Evolutionary conservation across 1,140 invertebrate species (phyloP), one percentile per base, ranked within the genome.

Genomic region (Scaptodrosophila lebanonensis): DNA sequence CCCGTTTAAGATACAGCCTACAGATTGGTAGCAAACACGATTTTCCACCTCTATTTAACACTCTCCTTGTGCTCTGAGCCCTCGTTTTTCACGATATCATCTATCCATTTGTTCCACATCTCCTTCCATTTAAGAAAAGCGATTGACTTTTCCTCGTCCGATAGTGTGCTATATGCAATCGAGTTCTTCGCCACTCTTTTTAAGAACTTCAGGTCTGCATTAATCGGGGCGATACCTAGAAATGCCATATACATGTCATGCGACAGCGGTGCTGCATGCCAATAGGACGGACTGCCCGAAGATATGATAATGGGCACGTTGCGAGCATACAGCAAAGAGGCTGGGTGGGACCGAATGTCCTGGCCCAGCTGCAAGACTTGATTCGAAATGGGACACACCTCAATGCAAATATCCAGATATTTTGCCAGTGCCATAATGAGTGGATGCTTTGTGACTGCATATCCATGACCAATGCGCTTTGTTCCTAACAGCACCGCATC

Each of bases 171-270:
- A 39, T 91, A 95, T 51, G 86, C 79, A 2, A 96, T 89, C 0
- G 95, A 96, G 84, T 96, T 95, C 0, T 91, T 76, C 0, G 93
- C 93, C 1, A 95, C 86, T 61, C 93, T 89, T 72, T 96, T 96
- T 1, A 97, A 87, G 15, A 94, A 87, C 49, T 90, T 89, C 5
- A 96, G 86, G 61, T 95, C 94, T 1, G 91, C 88, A 1, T 90
- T 86, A n/a, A 87, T 83, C n/a, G 93, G 92, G 33, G 93, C 92
- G 7, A 95, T 90, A 0, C 90, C 93, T 84, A 95, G 91, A 56
- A 96, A 96, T 0, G 92, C 91, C 56, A 93, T 90, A 72, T 95
- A 96, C 63, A 93, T 93, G 68, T 97, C 95, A 67, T 95, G 92
- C 9, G 92, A 93, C 0, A 96, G 79, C 0, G 90, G 93, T 38